Base-by-base conservation (phyloP, 2,888 invertebrate species). In the Mylabris sibirica region DNA sequence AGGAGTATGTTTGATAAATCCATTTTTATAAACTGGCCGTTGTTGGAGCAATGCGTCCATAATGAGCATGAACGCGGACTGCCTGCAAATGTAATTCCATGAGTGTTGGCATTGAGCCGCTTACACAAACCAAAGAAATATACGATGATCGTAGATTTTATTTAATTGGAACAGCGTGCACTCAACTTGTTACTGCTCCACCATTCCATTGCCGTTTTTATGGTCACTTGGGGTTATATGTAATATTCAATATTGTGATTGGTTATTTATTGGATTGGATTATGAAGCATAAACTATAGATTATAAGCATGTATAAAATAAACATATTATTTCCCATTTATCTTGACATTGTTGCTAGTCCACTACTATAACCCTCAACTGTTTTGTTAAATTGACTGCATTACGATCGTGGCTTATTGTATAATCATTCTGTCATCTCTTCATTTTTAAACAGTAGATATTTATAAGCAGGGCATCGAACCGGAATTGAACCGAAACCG, bases 201-300 rank as follows among this genome's bases (percentile, higher is more conserved):
- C 79, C 80, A 76, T 81, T 76, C 76, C 76, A 79, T 78, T 76
- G 77, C 74, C 71, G 79, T 82, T 80, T 83, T 82, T 83, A 83
- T 78, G 81, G 72, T 74, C 73, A 75, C 74, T 69, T 76, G 74
- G 72, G 78, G 78, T 79, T 79, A 79, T 82, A 81, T 77, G 80
- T 83, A 83, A 82, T 81, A 82, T 82, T 82, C 82, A 82, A 83
- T 82, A 83, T 82, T 82, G 80, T 81, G 81, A 83, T 81, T 79
- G 80, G 78, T 77, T 81, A 81, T 82, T 81, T 82, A 82, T 81
- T 78, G 79, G 77, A 77, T 77, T 77, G 78, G 78, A 80, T 80
- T 81, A 80, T 77, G 76, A 73, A 70, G 69, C 78, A 76, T 81
- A 81, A 82, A 81, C 74, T 78, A 73, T 73, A 75, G 77, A 78